Conservation (phyloP, 1,140 invertebrate species). For the Eciton burchellii region DNA sequence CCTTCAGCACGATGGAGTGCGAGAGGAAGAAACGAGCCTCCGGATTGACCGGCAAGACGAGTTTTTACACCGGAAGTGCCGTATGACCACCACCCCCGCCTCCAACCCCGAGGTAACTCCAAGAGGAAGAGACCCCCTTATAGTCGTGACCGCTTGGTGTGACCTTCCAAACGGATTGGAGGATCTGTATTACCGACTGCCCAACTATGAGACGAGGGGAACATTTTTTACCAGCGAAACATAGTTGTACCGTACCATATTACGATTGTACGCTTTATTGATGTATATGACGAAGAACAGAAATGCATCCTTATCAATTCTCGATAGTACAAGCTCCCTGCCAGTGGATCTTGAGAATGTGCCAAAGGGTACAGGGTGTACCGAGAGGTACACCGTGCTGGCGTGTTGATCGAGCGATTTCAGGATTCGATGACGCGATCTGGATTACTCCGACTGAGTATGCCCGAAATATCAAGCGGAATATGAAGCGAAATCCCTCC, state of each 20-base stretch:
- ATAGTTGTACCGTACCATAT: slow-evolving; percentile 4
- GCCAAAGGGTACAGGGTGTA: not conserved
- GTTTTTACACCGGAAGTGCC: slow-evolving; percentile 83
- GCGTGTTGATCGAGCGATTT: slow-evolving; percentile 5
- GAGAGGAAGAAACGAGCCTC: slow-evolving; percentile 80
- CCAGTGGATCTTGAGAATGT: not conserved
- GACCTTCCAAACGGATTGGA: slow-evolving; percentile 40
- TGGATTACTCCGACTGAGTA: slow-evolving; percentile 29
- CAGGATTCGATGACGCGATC: not conserved
- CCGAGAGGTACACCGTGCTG: not conserved
- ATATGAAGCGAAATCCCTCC: slow-evolving; percentile 46
- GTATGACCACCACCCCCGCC: slow-evolving; percentile 84
- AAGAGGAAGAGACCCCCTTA: slow-evolving; percentile 79
- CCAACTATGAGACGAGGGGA: not conserved
- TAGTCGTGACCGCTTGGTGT: slow-evolving; percentile 57
- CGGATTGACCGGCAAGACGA: slow-evolving; percentile 76
- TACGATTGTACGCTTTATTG: not conserved
- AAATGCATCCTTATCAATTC: not conserved
- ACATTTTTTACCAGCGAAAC: slow-evolving; percentile 35
- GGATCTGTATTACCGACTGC: slow-evolving; percentile 27
- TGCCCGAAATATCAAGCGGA: slow-evolving; percentile 22
- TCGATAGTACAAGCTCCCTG: slow-evolving; percentile 6
- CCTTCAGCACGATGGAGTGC: slow-evolving; percentile 84
- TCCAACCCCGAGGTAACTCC: slow-evolving; percentile 82
- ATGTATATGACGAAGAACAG: not conserved